These are phyloP conservation scores for Mionectes macconnelli DNA, from an alignment of 2,113 vertebrate genomes.

Conservation along the genomic window DNA sequence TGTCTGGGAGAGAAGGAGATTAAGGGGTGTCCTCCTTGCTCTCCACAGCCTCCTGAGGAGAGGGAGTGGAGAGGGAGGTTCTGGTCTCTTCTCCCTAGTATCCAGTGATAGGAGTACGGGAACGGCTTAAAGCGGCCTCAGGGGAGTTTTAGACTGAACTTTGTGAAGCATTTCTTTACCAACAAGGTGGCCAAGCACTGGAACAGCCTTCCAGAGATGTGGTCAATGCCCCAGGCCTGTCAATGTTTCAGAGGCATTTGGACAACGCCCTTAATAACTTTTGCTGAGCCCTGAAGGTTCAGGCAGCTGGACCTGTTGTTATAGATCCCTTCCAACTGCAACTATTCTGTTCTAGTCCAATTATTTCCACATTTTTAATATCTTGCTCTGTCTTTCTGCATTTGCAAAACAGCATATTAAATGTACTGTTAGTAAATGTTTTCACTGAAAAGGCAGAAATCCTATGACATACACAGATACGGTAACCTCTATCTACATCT, in stretches of 20 bases:
- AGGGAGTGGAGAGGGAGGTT: neutral
- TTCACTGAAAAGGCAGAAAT: neutral
- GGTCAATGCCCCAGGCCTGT: neutral
- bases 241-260: neutral
- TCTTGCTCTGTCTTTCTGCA: neutral
- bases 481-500: neutral
- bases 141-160: neutral
- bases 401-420: neutral
- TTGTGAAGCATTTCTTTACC: neutral
- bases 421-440: neutral
- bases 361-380: neutral
- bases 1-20: neutral
- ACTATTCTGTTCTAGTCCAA: neutral
- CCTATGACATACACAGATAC: neutral
- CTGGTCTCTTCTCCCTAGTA: neutral
- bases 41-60: neutral
- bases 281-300: neutral
- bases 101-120: fast-evolving
- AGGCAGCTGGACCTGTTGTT: neutral
- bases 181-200: neutral
- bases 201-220: neutral
- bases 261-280: neutral
- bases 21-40: neutral
- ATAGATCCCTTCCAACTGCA: neutral
- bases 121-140: neutral